Evolutionary conservation across 2,888 invertebrate genomes (phyloP), one percentile per base, ranked within the genome.

Genomic region (Drosophila quinaria): DNA sequence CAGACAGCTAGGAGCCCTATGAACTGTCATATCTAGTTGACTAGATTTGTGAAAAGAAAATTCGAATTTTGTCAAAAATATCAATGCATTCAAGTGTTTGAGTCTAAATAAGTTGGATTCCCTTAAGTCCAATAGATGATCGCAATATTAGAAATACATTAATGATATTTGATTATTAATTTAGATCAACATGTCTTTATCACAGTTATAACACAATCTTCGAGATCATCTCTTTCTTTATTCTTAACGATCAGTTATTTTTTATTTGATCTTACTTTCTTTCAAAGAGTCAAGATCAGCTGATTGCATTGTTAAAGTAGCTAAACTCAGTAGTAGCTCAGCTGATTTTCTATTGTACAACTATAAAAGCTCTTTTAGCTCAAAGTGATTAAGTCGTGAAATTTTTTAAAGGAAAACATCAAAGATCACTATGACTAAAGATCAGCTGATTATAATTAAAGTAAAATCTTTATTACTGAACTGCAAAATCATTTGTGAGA

Each of bases 361-460:
- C 17, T 19, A 10, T 0, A 22, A 22, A 22, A 31, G 5, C 3
- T 2, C 5, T 1, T 3, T 49, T 31, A 17, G 5, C 17, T 29
- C 11, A 2, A 31, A 3, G 8, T 13, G 13, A 3, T 33, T 17
- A 19, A 49, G 6, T 33, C 3, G 17, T 17, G 11, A 0, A 9
- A 22, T 51, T 25, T 31, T 19, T 5, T 42, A 2, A 31, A 19
- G 5, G 13, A 54, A 19, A n/a, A 15, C 37, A 52, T 3, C 9
- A 13, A 39, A 25, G 42, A 33, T 55, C 29, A 37, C 6, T 25
- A 29, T 29, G 25, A 5, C 5, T 25, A 25, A 25, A 39, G 15
- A 52, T 54, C 25, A 29, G 17, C 25, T 41, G 39, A 29, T 22
- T 54, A 15, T 17, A 11, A 44, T 22, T n/a, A n/a, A 33, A 55